Conservation (phyloP, 1,140 invertebrate genomes). For the Gryllus bimaculatus region DNA sequence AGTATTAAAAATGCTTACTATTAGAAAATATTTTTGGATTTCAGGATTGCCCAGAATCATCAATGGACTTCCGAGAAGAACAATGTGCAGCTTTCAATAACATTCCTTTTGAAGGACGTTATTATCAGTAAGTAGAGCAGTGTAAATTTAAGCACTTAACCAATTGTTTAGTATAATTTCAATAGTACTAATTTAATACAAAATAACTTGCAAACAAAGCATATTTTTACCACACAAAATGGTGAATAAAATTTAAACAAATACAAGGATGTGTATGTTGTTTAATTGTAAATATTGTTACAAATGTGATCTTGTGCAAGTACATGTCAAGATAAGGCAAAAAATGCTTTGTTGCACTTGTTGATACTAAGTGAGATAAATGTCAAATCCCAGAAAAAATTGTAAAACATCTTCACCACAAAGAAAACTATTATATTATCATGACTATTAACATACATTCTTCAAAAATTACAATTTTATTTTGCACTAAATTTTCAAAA, state of each 20-base stretch:
- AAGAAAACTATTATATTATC: no score
- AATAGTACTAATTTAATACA: not conserved
- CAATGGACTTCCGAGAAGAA: conserved; percentile 70
- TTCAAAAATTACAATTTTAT: no score
- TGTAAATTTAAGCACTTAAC: not conserved
- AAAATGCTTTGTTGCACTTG: no score
- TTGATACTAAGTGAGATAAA: no score
- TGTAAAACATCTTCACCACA: no score
- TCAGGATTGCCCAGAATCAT: conserved; percentile 64
- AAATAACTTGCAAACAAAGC: not conserved
- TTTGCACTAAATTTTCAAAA: no score
- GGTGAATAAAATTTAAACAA: not conserved
- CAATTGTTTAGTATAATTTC: not conserved
- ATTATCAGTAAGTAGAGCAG: conserved; percentile 57
- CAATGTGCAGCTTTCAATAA: conserved; percentile 77
- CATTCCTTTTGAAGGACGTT: conserved; percentile 61
- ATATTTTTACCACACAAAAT: no score
- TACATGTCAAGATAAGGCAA: not conserved
- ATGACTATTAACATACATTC: no score
- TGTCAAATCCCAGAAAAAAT: no score
- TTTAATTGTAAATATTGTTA: not conserved
- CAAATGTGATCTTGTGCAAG: not conserved
- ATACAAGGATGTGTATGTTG: not conserved
- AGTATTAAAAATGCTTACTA: not conserved
- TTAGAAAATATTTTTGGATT: conserved; percentile 19